phyloP scores from a whole-genome alignment of 2,797 vertebrate species.

The Molossus alvarezi region DNA sequence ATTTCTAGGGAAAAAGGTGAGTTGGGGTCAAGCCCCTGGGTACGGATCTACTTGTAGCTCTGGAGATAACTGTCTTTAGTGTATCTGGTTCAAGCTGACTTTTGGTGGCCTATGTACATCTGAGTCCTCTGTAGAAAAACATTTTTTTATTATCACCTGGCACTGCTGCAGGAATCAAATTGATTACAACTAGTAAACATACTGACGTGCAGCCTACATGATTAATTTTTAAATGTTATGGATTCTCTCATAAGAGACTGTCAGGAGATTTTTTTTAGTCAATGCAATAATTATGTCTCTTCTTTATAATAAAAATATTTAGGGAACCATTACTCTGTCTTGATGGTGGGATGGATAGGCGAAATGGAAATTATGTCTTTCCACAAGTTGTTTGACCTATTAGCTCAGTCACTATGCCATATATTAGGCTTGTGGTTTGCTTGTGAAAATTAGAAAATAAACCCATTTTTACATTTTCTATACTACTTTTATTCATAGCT shows the following conservation, averaged over 20 bases:
- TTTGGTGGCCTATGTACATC: neutral
- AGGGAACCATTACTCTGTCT: constrained; percentile 3
- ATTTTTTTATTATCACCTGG: neutral
- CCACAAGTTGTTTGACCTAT: neutral
- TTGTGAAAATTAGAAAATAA: constrained; percentile 46
- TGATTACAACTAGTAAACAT: constrained; percentile 77
- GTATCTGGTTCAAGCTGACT: neutral
- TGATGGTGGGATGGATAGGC: constrained; percentile 46
- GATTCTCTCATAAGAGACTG: constrained; percentile 61
- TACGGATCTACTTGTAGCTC: neutral
- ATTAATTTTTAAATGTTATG: constrained; percentile 82
- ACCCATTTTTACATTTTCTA: neutral
- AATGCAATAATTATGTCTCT: constrained; percentile 77
- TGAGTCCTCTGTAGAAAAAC: constrained; percentile 16
- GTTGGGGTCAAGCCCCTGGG: neutral
- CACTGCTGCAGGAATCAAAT: constrained; percentile 50
- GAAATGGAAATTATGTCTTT: neutral
- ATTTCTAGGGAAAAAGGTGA: constrained; percentile 42
- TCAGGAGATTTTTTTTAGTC: constrained; percentile 62
- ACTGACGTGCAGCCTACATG: constrained; percentile 21
- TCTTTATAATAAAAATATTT: constrained; percentile 63
- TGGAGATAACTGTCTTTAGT: constrained; percentile 23
- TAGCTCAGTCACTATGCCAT: neutral
- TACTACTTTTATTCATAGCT: neutral
- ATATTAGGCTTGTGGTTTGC: neutral